A percentile compares a stretch with the other conserved stretches of the same genome.
Conservation (phyloP, 2,113 vertebrate genomes). For the Nicator chloris region DNA sequence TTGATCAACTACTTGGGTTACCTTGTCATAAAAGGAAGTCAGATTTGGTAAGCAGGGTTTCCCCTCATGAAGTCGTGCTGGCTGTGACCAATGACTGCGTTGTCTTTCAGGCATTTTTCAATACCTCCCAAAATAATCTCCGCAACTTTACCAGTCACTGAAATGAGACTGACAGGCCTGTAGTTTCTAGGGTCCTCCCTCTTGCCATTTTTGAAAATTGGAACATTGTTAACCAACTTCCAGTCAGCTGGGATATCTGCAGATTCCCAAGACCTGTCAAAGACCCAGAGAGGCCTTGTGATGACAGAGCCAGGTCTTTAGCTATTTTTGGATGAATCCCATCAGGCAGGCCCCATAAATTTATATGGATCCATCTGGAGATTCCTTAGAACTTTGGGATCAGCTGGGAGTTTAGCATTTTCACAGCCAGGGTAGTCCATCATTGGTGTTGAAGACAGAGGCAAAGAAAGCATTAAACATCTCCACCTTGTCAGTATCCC, state of each 20-base stretch:
- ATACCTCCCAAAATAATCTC: not conserved
- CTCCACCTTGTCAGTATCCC: not conserved
- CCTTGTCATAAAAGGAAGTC: not conserved
- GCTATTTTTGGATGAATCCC: not conserved
- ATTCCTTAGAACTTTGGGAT: not conserved
- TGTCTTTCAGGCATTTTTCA: not conserved
- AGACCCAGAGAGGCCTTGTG: not conserved
- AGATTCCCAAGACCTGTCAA: not conserved
- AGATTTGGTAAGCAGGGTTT: not conserved
- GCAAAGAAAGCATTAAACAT: not conserved
- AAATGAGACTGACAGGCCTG: not conserved
- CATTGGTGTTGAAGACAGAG: not conserved
- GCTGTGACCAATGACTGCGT: not conserved
- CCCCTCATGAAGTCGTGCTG: accelerated
- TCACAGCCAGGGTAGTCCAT: not conserved
- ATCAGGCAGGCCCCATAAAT: not conserved
- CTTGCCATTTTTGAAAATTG: not conserved
- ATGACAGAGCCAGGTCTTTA: not conserved
- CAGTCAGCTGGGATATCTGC: not conserved
- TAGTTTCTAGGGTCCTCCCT: not conserved
- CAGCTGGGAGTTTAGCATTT: not conserved
- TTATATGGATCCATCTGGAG: not conserved
- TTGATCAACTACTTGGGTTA: not conserved
- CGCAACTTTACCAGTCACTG: not conserved
- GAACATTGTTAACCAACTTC: not conserved